These are phyloP conservation scores for Vesta saturnalis DNA, from an alignment of 2,888 invertebrate genomes.

Conservation along the genomic window DNA sequence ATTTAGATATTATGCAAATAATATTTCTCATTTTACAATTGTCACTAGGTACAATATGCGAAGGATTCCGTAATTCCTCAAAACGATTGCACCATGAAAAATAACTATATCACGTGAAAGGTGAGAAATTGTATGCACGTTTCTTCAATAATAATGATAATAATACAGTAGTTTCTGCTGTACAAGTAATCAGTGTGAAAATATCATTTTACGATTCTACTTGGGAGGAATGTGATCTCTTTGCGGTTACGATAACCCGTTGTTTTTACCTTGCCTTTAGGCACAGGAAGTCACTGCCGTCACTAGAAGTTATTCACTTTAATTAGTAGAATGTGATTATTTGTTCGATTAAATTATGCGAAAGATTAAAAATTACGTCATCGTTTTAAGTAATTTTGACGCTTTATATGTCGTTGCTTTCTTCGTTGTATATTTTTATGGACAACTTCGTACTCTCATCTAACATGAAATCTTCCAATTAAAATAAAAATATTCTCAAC, in stretches of 20 bases:
- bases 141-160: slow-evolving; percentile 12
- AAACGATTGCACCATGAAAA: slow-evolving; percentile 20
- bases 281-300: slow-evolving; percentile 41
- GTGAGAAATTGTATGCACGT: not conserved
- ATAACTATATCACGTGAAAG: not conserved
- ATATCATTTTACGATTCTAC: slow-evolving; percentile 23
- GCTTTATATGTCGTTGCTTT: no score
- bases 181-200: slow-evolving; percentile 16
- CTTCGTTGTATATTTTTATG: no score
- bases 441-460: not conserved
- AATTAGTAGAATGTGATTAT: not conserved
- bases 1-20: not conserved
- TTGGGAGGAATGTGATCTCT: slow-evolving; percentile 37
- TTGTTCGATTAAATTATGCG: not conserved
- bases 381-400: no score
- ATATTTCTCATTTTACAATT: not conserved
- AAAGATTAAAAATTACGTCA: not conserved
- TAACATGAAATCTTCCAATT: not conserved
- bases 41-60: not conserved
- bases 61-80: slow-evolving; percentile 17
- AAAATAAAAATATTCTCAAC: not conserved
- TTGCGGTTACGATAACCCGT: slow-evolving; percentile 34
- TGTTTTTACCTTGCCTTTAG: slow-evolving; percentile 40
- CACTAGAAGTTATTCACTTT: not conserved
- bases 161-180: slow-evolving; percentile 14